Percentiles rank a stretch among this genome's conserved stretches.
These are phyloP conservation scores for Halocynthia aurantium DNA, from an alignment of 23 tunicate genomes.

Conservation along the genomic window DNA sequence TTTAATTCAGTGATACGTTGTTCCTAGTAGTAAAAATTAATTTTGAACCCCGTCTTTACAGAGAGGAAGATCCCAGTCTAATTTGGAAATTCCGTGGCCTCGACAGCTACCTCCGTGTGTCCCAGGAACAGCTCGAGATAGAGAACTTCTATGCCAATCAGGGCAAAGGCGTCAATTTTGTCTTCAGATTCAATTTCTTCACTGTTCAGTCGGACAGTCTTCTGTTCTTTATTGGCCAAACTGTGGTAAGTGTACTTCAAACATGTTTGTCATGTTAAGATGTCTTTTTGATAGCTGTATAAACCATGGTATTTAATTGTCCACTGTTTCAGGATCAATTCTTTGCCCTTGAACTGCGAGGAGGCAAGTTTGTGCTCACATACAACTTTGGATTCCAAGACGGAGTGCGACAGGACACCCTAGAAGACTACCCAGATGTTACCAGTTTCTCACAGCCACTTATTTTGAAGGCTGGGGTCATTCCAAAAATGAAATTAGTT, in stretches of 20 bases:
- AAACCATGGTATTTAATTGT: background rate
- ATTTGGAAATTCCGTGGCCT: constrained; percentile 73
- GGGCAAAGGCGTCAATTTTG: constrained; percentile 19
- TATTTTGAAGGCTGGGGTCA: constrained; percentile 1
- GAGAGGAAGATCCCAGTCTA: background rate
- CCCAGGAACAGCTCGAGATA: constrained; percentile 18
- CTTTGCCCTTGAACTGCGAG: constrained; percentile 69
- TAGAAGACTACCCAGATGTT: background rate
- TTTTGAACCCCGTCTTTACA: too few species aligned
- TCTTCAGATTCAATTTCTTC: constrained; percentile 43
- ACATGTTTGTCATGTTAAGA: background rate
- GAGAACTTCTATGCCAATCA: constrained; percentile 1
- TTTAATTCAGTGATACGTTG: too few species aligned
- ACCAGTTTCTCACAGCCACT: background rate
- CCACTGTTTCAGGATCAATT: constrained; percentile 54
- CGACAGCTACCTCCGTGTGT: constrained; percentile 58
- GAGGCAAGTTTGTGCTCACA: constrained; percentile 48
- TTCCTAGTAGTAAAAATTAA: too few species aligned
- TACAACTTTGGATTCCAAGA: constrained; percentile 83
- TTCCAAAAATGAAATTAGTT: background rate
- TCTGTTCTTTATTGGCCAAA: constrained; percentile 47
- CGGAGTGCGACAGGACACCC: constrained; percentile 3
- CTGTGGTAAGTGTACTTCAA: constrained; percentile 40
- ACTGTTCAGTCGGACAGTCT: constrained; percentile 52
- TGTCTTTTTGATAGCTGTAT: background rate